Evolutionary conservation across 2,888 invertebrate species (phyloP).

Genomic region (Glaucopsyche alexis): DNA sequence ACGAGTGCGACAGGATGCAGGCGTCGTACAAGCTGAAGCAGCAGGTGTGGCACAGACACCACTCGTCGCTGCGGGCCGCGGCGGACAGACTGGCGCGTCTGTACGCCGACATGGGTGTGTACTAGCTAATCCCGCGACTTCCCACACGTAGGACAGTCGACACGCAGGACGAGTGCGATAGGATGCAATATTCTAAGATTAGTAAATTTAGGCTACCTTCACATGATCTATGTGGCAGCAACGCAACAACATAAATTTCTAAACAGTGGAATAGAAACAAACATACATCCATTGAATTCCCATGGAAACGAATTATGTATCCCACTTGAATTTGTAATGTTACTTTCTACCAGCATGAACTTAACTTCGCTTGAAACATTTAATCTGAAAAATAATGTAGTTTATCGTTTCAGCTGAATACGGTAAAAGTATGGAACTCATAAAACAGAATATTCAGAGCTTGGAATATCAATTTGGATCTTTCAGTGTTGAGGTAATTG

Average conservation of each 20-base stretch:
- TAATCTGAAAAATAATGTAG: not conserved
- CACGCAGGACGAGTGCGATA: not conserved
- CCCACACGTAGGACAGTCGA: not conserved
- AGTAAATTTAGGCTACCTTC: too few relatives aligned
- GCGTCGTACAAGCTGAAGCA: slow-evolving; percentile 52
- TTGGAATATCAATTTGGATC: slow-evolving; percentile 82
- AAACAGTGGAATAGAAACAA: too few relatives aligned
- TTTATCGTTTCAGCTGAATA: slow-evolving; percentile 56
- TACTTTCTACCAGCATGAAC: too few relatives aligned
- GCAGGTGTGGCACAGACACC: slow-evolving; percentile 63
- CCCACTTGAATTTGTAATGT: too few relatives aligned
- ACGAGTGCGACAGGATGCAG: not conserved
- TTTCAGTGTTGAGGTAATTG: slow-evolving; percentile 80
- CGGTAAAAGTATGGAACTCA: slow-evolving; percentile 63
- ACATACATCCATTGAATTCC: too few relatives aligned
- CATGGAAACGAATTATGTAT: too few relatives aligned
- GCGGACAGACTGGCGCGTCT: slow-evolving; percentile 59
- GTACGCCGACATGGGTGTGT: slow-evolving; percentile 58
- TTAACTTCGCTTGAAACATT: not conserved
- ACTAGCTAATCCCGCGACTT: not conserved
- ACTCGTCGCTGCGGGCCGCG: slow-evolving; percentile 52
- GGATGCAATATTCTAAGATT: not conserved
- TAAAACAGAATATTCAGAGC: slow-evolving; percentile 79
- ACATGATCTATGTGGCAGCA: too few relatives aligned
- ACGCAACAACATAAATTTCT: too few relatives aligned